Base-by-base conservation (phyloP, 2,113 vertebrate species). In the Progne subis region DNA sequence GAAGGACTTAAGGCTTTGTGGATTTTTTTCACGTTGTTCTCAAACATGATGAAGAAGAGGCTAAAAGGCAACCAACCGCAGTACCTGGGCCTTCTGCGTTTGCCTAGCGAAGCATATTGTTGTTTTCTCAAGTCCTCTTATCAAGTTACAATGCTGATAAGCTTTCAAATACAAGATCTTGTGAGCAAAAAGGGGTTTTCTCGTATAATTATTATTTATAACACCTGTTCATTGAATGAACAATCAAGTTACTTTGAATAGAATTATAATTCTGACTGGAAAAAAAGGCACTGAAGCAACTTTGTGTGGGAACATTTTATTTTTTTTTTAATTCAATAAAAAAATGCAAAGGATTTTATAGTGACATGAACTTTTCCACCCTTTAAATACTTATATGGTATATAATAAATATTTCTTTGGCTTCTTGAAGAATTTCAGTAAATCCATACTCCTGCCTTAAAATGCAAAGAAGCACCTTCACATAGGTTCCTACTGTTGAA, bases 21-120 rank as follows among this genome's bases (percentile, higher is more conserved):
- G 0, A 5, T 11, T n/a, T 41, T 31, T 47, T 34, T 14, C 9
- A 11, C 82, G 85, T 92, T 82, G 3, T 43, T 74, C 46, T 61
- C 47, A 47, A 55, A 18, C 18, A 5, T 8, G 39, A 32, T 20
- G 29, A 41, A 37, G 79, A 82, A 34, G 63, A 55, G 28, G 11
- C 31, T 81, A 15, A 78, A 70, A 82, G 32, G 53, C 32, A 81
- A 15, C 8, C 44, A 75, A 3, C 3, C 9, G 6, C 17, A 1
- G 1, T 14, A 19, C 31, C 14, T 8, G 20, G 11, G 39, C 29
- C 3, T 0, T 12, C 55, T 44, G 67, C 32, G 20, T 77, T 92
- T 90, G 39, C 25, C 59, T 47, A 2, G 46, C 5, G 2, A 50
- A 52, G 7, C 20, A 32, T 0, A 0, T 11, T 63, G 14, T 1